phyloP scores from a whole-genome alignment of 2,113 vertebrate species.

The Cettia cetti region DNA sequence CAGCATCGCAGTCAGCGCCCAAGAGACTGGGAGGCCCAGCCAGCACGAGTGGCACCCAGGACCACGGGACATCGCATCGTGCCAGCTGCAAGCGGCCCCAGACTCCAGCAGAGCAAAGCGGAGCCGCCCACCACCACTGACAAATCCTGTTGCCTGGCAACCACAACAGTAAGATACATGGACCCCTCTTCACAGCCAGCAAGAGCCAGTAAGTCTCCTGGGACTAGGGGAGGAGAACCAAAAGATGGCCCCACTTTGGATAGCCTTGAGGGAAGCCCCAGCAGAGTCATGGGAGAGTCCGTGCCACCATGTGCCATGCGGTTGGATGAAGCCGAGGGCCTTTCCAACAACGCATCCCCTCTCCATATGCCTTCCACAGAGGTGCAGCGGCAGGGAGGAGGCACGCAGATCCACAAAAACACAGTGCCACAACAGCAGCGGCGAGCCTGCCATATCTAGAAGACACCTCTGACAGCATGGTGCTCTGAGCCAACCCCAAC shows the following conservation, averaged over 20 bases:
- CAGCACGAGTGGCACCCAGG: rapidly evolving
- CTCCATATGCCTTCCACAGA: not conserved
- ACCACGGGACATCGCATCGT: not conserved
- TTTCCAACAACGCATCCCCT: not conserved
- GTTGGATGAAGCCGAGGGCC: not conserved
- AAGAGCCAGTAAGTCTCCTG: not conserved
- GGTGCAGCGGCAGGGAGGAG: not conserved
- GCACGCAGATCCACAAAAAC: not conserved
- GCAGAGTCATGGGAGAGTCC: not conserved
- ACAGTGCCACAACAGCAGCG: not conserved
- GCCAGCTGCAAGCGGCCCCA: not conserved
- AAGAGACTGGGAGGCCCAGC: not conserved
- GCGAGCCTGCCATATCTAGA: not conserved
- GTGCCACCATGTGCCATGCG: not conserved
- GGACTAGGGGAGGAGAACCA: not conserved
- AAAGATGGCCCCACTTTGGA: not conserved
- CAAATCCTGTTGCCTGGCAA: not conserved
- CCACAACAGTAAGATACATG: not conserved
- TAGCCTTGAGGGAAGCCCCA: not conserved
- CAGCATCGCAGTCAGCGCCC: rapidly evolving
- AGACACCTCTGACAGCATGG: not conserved
- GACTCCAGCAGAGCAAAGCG: not conserved
- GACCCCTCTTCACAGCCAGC: not conserved
- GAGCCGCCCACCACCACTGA: not conserved
- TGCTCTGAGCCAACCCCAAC: not conserved